phyloP scores from a whole-genome alignment of 2,888 invertebrate genomes.

The Catocala sponsa region DNA sequence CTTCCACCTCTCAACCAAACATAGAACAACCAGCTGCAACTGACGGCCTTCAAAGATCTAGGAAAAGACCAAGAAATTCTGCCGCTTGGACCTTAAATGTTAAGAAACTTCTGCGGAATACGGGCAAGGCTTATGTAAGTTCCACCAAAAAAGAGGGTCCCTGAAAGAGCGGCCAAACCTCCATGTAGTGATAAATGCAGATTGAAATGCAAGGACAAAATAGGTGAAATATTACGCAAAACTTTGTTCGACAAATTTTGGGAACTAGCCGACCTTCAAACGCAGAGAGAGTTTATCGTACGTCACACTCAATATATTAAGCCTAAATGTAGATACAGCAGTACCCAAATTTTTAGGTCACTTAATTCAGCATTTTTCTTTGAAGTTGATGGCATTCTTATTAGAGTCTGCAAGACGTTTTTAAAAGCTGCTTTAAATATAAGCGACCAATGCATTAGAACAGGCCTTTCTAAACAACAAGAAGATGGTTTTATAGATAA shows the following conservation, averaged over 20 bases:
- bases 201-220: neutral
- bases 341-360: no score
- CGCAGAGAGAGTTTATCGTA: no score
- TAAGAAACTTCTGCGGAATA: neutral
- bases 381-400: no score
- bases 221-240: constrained; percentile 3
- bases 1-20: no score
- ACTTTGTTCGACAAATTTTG: constrained; percentile 5
- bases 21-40: neutral
- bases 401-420: no score
- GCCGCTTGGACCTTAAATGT: neutral
- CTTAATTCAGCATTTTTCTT: no score
- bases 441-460: neutral
- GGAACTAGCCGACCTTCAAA: constrained; percentile 4
- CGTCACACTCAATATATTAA: no score
- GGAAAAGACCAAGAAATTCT: constrained; percentile 4
- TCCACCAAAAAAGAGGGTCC: neutral
- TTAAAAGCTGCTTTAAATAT: neutral
- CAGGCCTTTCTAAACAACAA: neutral
- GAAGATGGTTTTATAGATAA: neutral
- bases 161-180: constrained; percentile 1
- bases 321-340: no score
- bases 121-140: constrained; percentile 4
- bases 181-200: neutral
- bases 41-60: constrained; percentile 5